Conservation (phyloP, 1,140 invertebrate genomes). For the Drosophila kepulauana region DNA sequence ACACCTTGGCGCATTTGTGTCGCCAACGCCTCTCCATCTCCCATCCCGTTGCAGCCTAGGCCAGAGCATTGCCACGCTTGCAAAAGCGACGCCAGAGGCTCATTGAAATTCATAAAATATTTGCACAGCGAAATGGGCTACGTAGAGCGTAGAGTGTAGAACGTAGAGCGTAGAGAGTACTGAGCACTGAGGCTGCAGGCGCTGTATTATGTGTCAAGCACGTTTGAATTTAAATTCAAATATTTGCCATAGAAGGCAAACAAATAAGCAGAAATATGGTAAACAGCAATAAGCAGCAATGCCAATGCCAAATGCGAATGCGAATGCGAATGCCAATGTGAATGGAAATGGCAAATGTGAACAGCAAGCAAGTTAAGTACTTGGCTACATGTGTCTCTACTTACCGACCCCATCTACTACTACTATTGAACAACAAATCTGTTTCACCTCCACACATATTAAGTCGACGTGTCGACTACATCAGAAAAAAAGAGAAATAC, state of each 20-base stretch:
- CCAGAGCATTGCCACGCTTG: not conserved
- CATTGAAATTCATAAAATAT: conserved; percentile 83
- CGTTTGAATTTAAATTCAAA: conserved; percentile 83
- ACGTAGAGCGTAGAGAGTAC: not conserved
- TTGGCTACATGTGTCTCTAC: conserved; percentile 17
- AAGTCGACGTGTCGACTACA: conserved; percentile 7
- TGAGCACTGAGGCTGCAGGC: conserved; percentile 53
- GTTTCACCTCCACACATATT: conserved; percentile 16
- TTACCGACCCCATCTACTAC: not conserved
- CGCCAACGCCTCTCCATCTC: conserved; percentile 11
- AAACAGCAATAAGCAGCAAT: conserved; percentile 75
- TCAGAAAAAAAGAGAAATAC: not conserved
- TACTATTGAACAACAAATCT: conserved; percentile 4
- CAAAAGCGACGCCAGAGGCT: conserved; percentile 50
- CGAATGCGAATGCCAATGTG: conserved; percentile 19
- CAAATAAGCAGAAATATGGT: conserved; percentile 81
- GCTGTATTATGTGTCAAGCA: conserved; percentile 79
- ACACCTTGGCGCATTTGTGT: conserved; percentile 71
- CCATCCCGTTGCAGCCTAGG: not conserved
- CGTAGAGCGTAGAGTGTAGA: conserved; percentile 14
- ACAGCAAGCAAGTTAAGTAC: conserved; percentile 31
- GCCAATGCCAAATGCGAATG: conserved; percentile 19
- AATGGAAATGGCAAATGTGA: conserved; percentile 19
- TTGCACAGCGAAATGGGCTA: conserved; percentile 77
- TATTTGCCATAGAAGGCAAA: conserved; percentile 78